Percentiles rank a stretch among this genome's conserved stretches.
These are phyloP conservation scores for Cryptocephalus primarius DNA, from an alignment of 2,888 invertebrate species.

Conservation along the genomic window DNA sequence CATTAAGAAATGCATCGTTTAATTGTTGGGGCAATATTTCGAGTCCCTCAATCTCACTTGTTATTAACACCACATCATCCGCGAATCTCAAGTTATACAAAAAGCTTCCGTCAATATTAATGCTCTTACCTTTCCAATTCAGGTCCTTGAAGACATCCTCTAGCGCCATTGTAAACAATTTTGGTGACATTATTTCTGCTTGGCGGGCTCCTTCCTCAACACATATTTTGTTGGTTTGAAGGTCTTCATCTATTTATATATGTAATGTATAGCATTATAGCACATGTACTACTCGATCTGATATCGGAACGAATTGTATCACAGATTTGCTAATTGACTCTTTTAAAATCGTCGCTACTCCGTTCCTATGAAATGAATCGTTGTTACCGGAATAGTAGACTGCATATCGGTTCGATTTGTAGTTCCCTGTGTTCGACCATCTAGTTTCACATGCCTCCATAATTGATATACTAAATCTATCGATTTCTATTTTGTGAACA, in stretches of 20 bases:
- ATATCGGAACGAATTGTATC: too few species aligned
- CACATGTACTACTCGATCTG: too few species aligned
- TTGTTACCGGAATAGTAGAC: neutral
- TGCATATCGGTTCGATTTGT: neutral
- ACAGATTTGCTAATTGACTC: too few species aligned
- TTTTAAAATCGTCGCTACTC: neutral
- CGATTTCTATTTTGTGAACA: too few species aligned
- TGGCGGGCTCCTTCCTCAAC: neutral
- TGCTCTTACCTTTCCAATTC: constrained; percentile 6
- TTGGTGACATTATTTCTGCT: too few species aligned
- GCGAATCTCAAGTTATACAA: constrained; percentile 8
- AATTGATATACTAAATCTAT: neutral
- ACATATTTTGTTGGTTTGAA: neutral
- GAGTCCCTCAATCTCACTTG: neutral
- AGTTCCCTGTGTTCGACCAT: neutral
- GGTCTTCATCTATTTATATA: neutral
- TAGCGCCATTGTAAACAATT: constrained; percentile 4
- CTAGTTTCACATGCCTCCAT: neutral
- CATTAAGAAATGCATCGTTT: too few species aligned
- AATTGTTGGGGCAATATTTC: constrained; percentile 1
- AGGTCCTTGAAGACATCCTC: constrained; percentile 6
- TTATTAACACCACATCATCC: constrained; percentile 7
- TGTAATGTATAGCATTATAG: too few species aligned
- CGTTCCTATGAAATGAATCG: neutral
- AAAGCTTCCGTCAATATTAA: constrained; percentile 7